These are phyloP conservation scores for Sebastes minor DNA, from an alignment of 2,797 vertebrate genomes.

Conservation along the genomic window DNA sequence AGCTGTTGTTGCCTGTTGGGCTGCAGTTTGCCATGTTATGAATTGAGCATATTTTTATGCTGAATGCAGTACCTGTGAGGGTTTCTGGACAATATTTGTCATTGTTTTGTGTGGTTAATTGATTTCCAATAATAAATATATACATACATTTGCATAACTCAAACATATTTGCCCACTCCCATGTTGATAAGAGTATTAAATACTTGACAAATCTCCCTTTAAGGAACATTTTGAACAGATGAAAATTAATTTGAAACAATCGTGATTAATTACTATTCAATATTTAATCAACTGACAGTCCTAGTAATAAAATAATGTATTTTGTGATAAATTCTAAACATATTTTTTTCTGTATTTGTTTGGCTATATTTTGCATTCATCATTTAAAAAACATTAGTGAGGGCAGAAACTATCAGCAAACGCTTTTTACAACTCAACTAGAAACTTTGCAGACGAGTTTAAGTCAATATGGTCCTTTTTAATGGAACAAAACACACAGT, in stretches of 20 bases:
- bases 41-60: background rate
- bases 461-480: background rate
- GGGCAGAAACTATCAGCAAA: background rate
- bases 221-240: too few species aligned
- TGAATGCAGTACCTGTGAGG: too few species aligned
- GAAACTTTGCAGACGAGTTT: background rate
- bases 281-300: too few species aligned
- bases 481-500: background rate
- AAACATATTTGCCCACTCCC: too few species aligned
- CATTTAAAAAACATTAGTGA: background rate
- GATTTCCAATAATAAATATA: too few species aligned
- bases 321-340: background rate
- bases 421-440: background rate
- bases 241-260: too few species aligned
- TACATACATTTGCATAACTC: too few species aligned
- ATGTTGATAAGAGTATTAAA: too few species aligned
- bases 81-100: too few species aligned
- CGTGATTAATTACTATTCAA: accelerated
- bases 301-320: background rate
- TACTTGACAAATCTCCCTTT: too few species aligned
- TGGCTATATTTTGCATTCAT: background rate
- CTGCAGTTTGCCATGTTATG: background rate
- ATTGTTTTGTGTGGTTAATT: accelerated
- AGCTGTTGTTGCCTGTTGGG: too few species aligned
- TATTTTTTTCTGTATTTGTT: background rate